These are phyloP conservation scores for Hylaeus anthracinus DNA, from an alignment of 1,140 invertebrate species.

Conservation along the genomic window DNA sequence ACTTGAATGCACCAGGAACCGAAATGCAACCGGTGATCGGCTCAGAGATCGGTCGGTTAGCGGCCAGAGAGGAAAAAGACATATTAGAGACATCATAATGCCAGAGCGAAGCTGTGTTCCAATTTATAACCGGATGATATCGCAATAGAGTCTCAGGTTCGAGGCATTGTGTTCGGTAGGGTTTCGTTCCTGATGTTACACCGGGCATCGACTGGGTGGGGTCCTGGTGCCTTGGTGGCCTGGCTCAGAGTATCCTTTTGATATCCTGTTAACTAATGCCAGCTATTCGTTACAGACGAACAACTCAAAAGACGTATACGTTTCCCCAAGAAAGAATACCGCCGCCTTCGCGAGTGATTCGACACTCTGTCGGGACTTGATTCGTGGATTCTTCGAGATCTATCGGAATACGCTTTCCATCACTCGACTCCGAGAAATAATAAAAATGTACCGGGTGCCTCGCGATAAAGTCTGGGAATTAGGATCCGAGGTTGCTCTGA, in stretches of 20 bases:
- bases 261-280: slow-evolving; percentile 82
- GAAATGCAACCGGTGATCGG: slow-evolving; percentile 45
- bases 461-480: background rate
- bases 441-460: background rate
- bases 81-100: slow-evolving; percentile 82
- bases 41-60: slow-evolving; percentile 53
- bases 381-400: background rate
- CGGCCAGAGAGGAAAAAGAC: slow-evolving; percentile 76
- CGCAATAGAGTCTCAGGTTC: slow-evolving; percentile 80
- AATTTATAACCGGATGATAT: slow-evolving; percentile 81
- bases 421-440: background rate
- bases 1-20: slow-evolving; percentile 14
- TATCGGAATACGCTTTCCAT: background rate
- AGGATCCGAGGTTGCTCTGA: too few relatives aligned
- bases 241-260: slow-evolving; percentile 79
- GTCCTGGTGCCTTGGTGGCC: slow-evolving; percentile 78
- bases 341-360: slow-evolving; percentile 34
- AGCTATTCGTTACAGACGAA: slow-evolving; percentile 79
- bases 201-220: slow-evolving; percentile 78
- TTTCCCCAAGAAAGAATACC: slow-evolving; percentile 58
- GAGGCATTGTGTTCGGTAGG: slow-evolving; percentile 78
- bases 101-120: slow-evolving; percentile 79
- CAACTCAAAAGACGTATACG: slow-evolving; percentile 58
- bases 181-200: slow-evolving; percentile 74
- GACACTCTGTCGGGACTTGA: background rate